Evolutionary conservation across 2,113 vertebrate genomes (phyloP).

Genomic region (Butastur rufipennis): DNA sequence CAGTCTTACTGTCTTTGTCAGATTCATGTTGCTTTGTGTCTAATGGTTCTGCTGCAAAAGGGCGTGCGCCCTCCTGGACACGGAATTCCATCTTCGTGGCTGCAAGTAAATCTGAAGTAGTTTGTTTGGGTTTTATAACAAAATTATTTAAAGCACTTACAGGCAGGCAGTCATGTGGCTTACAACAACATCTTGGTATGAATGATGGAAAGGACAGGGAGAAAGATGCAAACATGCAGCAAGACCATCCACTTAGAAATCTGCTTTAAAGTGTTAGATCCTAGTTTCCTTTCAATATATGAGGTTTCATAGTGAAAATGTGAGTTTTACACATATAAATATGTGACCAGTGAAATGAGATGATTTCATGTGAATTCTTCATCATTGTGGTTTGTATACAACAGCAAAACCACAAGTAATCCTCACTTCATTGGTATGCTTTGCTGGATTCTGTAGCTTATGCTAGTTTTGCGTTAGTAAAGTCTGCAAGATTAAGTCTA

Average conservation of each 20-base stretch:
- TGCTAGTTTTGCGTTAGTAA: not conserved
- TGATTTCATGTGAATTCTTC: not conserved
- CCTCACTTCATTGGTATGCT: not conserved
- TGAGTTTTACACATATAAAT: not conserved
- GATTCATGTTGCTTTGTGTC: conserved; percentile 62
- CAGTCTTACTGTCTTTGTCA: conserved; percentile 67
- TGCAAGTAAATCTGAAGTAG: conserved; percentile 97
- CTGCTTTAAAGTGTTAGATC: conserved; percentile 28
- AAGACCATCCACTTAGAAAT: conserved; percentile 58
- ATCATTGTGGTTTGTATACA: not conserved
- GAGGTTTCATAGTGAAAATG: not conserved
- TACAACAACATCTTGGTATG: conserved; percentile 53
- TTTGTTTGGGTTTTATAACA: conserved; percentile 80
- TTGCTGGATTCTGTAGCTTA: not conserved
- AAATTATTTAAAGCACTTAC: conserved; percentile 67
- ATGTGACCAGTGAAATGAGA: not conserved
- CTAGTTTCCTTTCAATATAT: not conserved
- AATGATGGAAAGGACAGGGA: conserved; percentile 52
- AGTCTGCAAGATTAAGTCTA: not conserved
- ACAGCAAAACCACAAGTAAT: not conserved
- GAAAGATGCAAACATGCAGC: conserved; percentile 71
- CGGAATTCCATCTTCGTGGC: conserved; percentile 95
- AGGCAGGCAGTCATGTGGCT: conserved; percentile 62
- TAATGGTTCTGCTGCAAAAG: conserved; percentile 69
- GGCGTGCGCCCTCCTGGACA: conserved; percentile 73